Percentiles rank a stretch among this genome's conserved stretches.
Conservation (phyloP, 2,888 invertebrate species). For the Nudaria mundana region DNA sequence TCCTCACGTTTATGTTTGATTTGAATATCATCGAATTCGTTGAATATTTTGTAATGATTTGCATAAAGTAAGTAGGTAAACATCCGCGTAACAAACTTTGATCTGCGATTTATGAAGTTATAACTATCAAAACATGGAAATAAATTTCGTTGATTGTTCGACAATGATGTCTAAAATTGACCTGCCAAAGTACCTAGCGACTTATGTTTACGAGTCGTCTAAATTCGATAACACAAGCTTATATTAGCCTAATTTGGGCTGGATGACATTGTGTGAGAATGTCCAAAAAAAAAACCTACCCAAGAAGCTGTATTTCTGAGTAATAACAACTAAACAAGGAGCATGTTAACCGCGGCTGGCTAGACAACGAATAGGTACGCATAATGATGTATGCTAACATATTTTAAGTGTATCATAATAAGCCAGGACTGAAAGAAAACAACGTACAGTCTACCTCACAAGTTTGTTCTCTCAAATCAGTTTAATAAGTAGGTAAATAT, state of each 20-base stretch:
- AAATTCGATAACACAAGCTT: no score
- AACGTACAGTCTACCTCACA: conserved; percentile 35
- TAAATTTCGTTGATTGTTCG: no score
- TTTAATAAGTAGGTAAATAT: background rate
- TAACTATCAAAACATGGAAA: no score
- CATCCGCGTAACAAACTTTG: conserved; percentile 17
- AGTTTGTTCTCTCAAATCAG: conserved; percentile 16
- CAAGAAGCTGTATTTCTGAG: no score
- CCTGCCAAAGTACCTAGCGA: background rate
- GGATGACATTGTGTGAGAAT: no score
- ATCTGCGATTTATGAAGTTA: no score
- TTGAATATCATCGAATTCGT: conserved; percentile 8
- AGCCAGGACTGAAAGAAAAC: conserved; percentile 55
- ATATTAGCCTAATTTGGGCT: no score
- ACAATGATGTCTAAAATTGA: no score
- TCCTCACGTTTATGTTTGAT: conserved; percentile 1
- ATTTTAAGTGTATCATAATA: conserved; percentile 67
- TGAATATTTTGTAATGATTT: conserved; percentile 36
- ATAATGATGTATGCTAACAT: conserved; percentile 70
- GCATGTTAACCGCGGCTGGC: conserved; percentile 51
- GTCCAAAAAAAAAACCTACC: no score
- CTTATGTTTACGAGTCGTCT: background rate
- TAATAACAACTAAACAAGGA: no score
- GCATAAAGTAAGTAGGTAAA: conserved; percentile 60
- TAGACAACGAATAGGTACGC: conserved; percentile 56